phyloP scores from a whole-genome alignment of 2,888 invertebrate genomes.

The Pterostichus niger region DNA sequence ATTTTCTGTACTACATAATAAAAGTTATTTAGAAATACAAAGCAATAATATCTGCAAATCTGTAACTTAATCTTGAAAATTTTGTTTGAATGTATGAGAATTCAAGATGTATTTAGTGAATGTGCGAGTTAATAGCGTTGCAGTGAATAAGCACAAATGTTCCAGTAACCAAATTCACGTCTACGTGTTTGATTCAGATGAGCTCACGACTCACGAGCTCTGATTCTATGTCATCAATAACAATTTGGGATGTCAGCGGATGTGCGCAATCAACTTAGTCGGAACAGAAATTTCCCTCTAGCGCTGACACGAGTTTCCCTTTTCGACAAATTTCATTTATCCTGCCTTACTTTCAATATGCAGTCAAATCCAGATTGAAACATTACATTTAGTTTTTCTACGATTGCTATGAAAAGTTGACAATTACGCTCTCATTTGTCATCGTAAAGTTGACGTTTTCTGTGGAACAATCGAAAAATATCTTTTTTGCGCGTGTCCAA shows the following conservation, averaged over 20 bases:
- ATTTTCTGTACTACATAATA: too few species aligned
- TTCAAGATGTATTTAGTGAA: too few species aligned
- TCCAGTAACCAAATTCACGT: slow-evolving; percentile 9
- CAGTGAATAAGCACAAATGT: slow-evolving; percentile 47
- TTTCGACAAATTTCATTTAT: slow-evolving; percentile 28
- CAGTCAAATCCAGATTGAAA: not conserved
- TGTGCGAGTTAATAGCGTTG: not conserved
- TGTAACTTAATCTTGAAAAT: too few species aligned
- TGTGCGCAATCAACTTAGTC: slow-evolving; percentile 55
- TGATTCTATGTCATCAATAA: slow-evolving; percentile 62
- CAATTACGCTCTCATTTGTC: too few species aligned
- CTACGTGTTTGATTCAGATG: not conserved
- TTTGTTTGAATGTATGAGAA: too few species aligned
- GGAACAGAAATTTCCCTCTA: slow-evolving; percentile 44
- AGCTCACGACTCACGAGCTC: not conserved
- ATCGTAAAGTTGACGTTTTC: too few species aligned
- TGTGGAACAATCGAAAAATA: too few species aligned
- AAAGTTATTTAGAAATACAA: too few species aligned
- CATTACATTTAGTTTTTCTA: not conserved
- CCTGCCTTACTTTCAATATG: not conserved
- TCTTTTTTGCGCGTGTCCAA: too few species aligned
- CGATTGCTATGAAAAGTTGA: too few species aligned
- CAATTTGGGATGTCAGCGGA: slow-evolving; percentile 64
- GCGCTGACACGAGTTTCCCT: slow-evolving; percentile 19
- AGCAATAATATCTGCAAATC: too few species aligned